Evolutionary conservation across 2,888 invertebrate genomes (phyloP).

Genomic region (Lasioglossum pauxillum): DNA sequence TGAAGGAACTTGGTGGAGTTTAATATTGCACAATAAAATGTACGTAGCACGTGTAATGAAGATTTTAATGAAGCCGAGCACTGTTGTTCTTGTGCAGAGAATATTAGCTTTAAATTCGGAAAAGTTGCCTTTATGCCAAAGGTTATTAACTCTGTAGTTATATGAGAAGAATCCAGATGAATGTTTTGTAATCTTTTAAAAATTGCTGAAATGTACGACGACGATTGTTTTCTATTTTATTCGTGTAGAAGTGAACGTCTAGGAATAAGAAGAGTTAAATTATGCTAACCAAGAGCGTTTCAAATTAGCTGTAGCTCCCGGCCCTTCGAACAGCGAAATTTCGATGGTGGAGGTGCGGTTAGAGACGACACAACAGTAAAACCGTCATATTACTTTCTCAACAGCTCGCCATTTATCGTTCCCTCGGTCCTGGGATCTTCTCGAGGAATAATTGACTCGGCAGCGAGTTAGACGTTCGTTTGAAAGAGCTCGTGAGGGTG

Average conservation of each 20-base stretch:
- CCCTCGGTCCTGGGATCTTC: slow-evolving; percentile 18
- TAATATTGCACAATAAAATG: neutral
- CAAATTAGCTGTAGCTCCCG: neutral
- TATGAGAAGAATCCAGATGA: neutral
- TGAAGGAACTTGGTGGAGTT: too few relatives aligned
- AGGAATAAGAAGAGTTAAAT: too few relatives aligned
- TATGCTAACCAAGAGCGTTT: too few relatives aligned
- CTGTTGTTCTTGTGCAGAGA: neutral
- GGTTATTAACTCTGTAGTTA: neutral
- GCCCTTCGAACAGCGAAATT: neutral
- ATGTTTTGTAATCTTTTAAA: neutral
- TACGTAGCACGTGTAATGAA: neutral
- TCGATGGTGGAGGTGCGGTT: neutral
- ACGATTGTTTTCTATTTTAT: neutral
- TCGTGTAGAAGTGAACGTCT: neutral
- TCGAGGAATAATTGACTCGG: slow-evolving; percentile 53
- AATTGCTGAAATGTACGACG: too few relatives aligned
- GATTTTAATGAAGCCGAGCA: neutral
- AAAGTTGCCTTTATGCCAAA: neutral
- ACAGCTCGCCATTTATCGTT: slow-evolving; percentile 49
- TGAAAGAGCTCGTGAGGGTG: slow-evolving; percentile 58
- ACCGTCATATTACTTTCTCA: slow-evolving; percentile 1
- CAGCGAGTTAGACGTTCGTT: slow-evolving; percentile 40
- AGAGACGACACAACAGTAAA: neutral
- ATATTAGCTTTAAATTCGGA: neutral